These are phyloP conservation scores for Forficula auricularia DNA, from an alignment of 1,140 invertebrate genomes.

Conservation along the genomic window DNA sequence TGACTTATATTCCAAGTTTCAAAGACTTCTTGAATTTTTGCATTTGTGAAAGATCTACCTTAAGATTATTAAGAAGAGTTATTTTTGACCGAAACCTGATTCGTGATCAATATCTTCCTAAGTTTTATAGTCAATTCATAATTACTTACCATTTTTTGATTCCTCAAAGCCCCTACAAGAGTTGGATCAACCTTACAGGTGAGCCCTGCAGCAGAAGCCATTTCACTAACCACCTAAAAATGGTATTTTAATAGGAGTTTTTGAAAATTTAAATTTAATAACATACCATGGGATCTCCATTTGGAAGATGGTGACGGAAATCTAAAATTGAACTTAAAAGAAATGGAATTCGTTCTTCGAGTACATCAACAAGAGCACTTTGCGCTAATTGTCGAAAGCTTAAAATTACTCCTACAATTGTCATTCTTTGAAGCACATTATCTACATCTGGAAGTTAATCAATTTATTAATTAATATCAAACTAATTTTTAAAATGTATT, in stretches of 20 bases:
- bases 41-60: too few relatives aligned
- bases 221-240: conserved; percentile 71
- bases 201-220: conserved; percentile 89
- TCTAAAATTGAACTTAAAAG: conserved; percentile 85
- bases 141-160: conserved; percentile 57
- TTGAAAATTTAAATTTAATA: conserved; percentile 4
- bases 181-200: conserved; percentile 88
- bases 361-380: conserved; percentile 79
- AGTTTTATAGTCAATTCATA: too few relatives aligned
- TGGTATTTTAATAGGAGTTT: conserved; percentile 4
- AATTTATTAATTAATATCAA: conserved; percentile 1
- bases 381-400: conserved; percentile 88
- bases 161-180: conserved; percentile 67
- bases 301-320: conserved; percentile 81
- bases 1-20: too few relatives aligned
- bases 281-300: conserved; percentile 68
- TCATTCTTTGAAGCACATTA: conserved; percentile 88
- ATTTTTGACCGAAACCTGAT: too few relatives aligned
- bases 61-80: too few relatives aligned
- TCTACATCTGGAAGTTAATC: conserved; percentile 49
- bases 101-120: too few relatives aligned
- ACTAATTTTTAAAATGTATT: background rate
- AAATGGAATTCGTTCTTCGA: conserved; percentile 92
- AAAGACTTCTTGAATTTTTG: too few relatives aligned
- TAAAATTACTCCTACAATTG: conserved; percentile 92